Evolutionary conservation across 2,797 vertebrate genomes (phyloP).

Genomic region (Streptopelia turtur): DNA sequence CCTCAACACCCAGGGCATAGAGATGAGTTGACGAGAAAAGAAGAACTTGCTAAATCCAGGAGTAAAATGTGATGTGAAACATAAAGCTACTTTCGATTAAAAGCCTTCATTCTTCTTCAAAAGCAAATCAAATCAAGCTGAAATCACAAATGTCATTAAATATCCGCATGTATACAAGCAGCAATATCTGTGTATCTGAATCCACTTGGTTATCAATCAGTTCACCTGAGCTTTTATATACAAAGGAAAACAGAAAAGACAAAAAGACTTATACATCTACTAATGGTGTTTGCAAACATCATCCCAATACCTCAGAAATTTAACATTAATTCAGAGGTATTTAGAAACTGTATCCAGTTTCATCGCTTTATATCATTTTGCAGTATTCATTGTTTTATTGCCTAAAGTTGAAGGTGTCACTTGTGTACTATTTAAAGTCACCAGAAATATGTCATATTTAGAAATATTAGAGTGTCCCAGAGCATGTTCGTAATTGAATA

Average conservation of each 20-base stretch:
- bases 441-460: conserved; percentile 20
- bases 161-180: not conserved
- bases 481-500: conserved; percentile 32
- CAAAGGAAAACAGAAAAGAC: not conserved
- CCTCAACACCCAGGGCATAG: not conserved
- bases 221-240: not conserved
- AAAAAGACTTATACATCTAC: not conserved
- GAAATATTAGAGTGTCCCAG: conserved; percentile 24
- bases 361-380: not conserved
- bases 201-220: no score
- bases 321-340: not conserved
- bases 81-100: not conserved
- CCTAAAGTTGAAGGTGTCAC: not conserved
- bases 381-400: not conserved
- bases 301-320: not conserved
- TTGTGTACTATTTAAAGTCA: conserved; percentile 35
- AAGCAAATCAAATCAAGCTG: not conserved
- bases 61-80: not conserved
- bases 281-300: not conserved
- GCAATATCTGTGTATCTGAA: not conserved
- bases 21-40: not conserved
- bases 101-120: not conserved
- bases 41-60: not conserved
- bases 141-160: not conserved
- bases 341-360: not conserved